Conservation (phyloP, 2,113 vertebrate genomes). For the Atrichornis clamosus region DNA sequence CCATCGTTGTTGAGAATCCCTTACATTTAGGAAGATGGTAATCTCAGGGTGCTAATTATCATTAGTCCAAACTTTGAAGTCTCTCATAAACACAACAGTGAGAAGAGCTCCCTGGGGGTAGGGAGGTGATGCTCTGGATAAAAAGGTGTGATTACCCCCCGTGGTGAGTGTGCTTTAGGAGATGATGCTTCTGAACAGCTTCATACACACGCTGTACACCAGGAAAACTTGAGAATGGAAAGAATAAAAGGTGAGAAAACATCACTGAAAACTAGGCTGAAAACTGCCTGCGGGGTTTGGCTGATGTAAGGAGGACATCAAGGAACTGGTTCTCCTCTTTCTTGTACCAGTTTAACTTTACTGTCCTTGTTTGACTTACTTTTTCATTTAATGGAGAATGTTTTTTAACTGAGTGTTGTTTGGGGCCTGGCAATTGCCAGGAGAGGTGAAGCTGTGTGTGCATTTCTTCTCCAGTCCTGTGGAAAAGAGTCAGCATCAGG, state of each 20-base stretch:
- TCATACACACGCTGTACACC: neutral
- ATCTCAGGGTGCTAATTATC: neutral
- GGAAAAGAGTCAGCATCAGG: neutral
- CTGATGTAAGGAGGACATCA: neutral
- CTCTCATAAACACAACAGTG: neutral
- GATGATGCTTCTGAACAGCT: neutral
- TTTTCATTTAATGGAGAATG: neutral
- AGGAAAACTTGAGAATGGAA: neutral
- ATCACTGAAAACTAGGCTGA: neutral
- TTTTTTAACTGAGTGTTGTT: neutral
- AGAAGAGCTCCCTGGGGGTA: neutral
- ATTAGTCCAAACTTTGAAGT: neutral
- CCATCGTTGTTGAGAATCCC: neutral
- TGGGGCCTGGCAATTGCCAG: neutral
- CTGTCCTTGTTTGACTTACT: neutral
- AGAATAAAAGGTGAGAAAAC: conserved; percentile 30
- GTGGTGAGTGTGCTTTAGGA: neutral
- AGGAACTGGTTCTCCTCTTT: neutral
- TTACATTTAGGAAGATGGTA: neutral
- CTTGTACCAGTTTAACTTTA: neutral
- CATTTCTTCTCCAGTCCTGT: neutral
- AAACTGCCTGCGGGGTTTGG: neutral
- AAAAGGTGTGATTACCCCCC: neutral
- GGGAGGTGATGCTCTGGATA: neutral
- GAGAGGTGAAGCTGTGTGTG: neutral